Base-by-base conservation (phyloP, 1,140 invertebrate species). In the Episyrphus balteatus region DNA sequence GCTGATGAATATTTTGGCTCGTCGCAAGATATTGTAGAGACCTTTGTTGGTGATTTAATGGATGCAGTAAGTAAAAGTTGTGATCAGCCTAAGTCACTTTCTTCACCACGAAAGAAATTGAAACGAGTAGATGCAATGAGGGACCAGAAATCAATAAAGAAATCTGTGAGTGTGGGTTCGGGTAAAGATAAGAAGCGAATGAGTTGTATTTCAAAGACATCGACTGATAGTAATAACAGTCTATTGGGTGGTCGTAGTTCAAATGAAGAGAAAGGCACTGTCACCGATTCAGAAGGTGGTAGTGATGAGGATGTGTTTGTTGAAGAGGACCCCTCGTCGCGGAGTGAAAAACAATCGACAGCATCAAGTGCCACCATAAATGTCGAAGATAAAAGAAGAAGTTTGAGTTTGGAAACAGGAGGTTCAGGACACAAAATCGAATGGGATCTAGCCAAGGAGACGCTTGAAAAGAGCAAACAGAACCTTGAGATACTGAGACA, bases 1-100 rank as follows among this genome's bases (percentile, higher is more conserved):
- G 77, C 78, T 2, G 78, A 80, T 47, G 78, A 80, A 45, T 79
- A 77, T 49, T 80, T 80, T 43, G 70, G 61, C 36, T 70, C 74
- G 42, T 66, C 63, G 5, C 68, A 59, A 42, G 59, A 61, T 8
- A 46, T 58, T 14, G 76, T 76, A 6, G 71, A 76, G 42, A 71
- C 73, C 12, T 72, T 81, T 34, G 48, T 81, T 0, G 73, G 77
- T 19, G 75, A 80, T 14, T 61, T 82, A 0, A 54, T 81, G 1
- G 70, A 77, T 49, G 67, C 58, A 42, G 76, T 75, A 7, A 31
- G 6, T n/a, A 26, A 26, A 8, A 26, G 3, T 8, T 26, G 21
- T 26, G 21, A 26, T 26, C 21, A 26, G 21, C 21, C 21, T 26
- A 26, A 26, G 21, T 26, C 21, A 26, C 3, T 8, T 8, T 26